These are phyloP conservation scores for Chydorus sphaericus DNA, from an alignment of 2,888 invertebrate genomes.

Conservation along the genomic window DNA sequence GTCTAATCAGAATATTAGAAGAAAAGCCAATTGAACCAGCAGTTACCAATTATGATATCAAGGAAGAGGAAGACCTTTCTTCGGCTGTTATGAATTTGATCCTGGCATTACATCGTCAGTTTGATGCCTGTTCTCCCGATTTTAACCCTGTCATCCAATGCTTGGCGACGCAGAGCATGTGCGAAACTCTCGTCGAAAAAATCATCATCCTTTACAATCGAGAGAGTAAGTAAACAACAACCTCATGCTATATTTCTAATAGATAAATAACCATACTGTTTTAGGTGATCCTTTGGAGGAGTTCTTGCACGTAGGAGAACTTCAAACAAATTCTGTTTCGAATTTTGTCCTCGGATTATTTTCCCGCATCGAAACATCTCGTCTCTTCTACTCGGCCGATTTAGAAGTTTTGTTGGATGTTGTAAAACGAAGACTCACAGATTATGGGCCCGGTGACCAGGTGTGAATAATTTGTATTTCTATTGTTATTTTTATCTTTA, in stretches of 20 bases:
- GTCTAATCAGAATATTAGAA: background rate
- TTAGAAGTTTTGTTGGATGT: slow-evolving; percentile 11
- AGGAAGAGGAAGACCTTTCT: background rate
- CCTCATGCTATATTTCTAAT: background rate
- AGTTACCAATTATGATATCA: background rate
- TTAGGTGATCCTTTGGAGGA: slow-evolving; percentile 8
- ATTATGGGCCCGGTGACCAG: slow-evolving; percentile 11
- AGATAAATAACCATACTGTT: background rate
- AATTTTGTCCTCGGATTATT: slow-evolving; percentile 6
- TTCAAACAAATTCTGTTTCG: background rate
- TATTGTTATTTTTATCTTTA: background rate
- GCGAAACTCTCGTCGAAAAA: slow-evolving; percentile 2
- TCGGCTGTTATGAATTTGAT: background rate
- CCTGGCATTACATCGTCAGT: slow-evolving; percentile 4
- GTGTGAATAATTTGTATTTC: background rate
- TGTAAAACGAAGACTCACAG: slow-evolving; percentile 2
- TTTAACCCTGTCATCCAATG: slow-evolving; percentile 1
- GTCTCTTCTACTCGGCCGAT: slow-evolving; percentile 11
- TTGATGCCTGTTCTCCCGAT: background rate
- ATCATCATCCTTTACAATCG: slow-evolving; percentile 9
- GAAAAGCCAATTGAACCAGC: background rate
- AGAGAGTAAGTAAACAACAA: slow-evolving; percentile 1
- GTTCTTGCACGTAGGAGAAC: background rate
- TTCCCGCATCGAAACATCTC: background rate
- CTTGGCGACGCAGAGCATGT: background rate